These are phyloP conservation scores for Lordiphosa collinella DNA, from an alignment of 1,140 invertebrate species.

Conservation along the genomic window DNA sequence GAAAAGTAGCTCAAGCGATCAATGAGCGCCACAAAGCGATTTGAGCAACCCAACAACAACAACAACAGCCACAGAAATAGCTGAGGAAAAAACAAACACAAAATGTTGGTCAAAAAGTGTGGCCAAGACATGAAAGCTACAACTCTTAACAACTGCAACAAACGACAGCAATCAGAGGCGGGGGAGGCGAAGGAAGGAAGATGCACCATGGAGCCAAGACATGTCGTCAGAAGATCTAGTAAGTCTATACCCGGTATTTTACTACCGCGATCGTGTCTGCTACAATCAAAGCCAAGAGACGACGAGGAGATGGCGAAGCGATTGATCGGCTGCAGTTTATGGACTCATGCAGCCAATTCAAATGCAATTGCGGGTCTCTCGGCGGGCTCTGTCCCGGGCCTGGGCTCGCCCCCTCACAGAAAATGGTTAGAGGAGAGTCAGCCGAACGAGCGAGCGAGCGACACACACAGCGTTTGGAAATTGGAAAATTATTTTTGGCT, in stretches of 20 bases:
- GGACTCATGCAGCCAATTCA: constrained; percentile 79
- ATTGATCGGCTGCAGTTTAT: constrained; percentile 79
- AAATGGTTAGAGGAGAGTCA: neutral
- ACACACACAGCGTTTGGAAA: constrained; percentile 74
- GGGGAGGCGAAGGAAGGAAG: constrained; percentile 17
- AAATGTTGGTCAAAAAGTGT: constrained; percentile 78
- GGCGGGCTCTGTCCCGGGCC: constrained; percentile 1
- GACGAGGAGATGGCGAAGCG: constrained; percentile 38
- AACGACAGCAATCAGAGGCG: constrained; percentile 68
- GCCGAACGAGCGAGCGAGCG: constrained; percentile 18
- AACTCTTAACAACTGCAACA: constrained; percentile 76
- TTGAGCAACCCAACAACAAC: constrained; percentile 26
- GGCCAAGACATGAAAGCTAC: constrained; percentile 77
- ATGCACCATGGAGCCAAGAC: constrained; percentile 37
- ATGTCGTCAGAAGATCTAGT: constrained; percentile 75
- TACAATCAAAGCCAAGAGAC: constrained; percentile 36
- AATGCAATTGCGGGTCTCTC: constrained; percentile 68
- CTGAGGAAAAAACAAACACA: constrained; percentile 54
- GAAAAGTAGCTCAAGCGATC: constrained; percentile 67
- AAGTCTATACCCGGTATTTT: constrained; percentile 72
- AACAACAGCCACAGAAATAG: constrained; percentile 5
- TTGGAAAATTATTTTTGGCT: constrained; percentile 71
- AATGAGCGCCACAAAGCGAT: constrained; percentile 62
- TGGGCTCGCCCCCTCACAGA: constrained; percentile 58
- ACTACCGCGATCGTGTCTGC: constrained; percentile 74